Evolutionary conservation across 2,113 vertebrate species (phyloP).

Genomic region (Carassius carassius): DNA sequence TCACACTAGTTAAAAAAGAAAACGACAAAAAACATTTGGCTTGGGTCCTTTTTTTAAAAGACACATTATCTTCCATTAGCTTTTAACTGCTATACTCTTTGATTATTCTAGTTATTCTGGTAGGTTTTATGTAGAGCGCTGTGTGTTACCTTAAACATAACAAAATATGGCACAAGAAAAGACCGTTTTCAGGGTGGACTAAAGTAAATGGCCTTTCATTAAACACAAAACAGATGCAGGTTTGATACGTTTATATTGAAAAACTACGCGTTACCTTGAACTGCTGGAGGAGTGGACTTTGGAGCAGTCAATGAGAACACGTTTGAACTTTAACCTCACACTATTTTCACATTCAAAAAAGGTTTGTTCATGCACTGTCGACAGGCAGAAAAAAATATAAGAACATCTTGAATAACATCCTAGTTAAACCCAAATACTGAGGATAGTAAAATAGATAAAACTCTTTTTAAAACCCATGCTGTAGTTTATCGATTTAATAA

Average conservation of each 20-base stretch:
- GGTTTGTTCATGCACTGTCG: slow-evolving; percentile 66
- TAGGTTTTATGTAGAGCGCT: background rate
- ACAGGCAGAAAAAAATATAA: slow-evolving; percentile 59
- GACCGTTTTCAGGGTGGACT: background rate
- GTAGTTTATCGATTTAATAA: background rate
- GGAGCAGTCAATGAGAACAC: slow-evolving; percentile 30
- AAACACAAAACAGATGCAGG: background rate
- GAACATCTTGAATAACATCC: background rate
- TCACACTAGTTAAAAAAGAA: background rate
- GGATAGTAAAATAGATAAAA: slow-evolving; percentile 62
- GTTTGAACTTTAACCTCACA: slow-evolving; percentile 25
- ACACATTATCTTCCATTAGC: background rate
- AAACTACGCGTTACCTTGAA: background rate
- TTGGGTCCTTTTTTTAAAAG: background rate
- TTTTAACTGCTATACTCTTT: background rate
- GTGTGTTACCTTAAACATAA: background rate
- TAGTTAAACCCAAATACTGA: slow-evolving; percentile 36
- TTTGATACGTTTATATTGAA: background rate
- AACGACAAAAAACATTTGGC: background rate
- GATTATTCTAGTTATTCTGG: background rate
- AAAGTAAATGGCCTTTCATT: background rate
- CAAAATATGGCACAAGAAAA: slow-evolving; percentile 6
- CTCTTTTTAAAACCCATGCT: slow-evolving; percentile 21
- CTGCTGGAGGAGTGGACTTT: slow-evolving; percentile 35
- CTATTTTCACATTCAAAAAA: background rate